These are phyloP conservation scores for Eulemur rufifrons DNA, from an alignment of 2,113 vertebrate species.

Conservation along the genomic window DNA sequence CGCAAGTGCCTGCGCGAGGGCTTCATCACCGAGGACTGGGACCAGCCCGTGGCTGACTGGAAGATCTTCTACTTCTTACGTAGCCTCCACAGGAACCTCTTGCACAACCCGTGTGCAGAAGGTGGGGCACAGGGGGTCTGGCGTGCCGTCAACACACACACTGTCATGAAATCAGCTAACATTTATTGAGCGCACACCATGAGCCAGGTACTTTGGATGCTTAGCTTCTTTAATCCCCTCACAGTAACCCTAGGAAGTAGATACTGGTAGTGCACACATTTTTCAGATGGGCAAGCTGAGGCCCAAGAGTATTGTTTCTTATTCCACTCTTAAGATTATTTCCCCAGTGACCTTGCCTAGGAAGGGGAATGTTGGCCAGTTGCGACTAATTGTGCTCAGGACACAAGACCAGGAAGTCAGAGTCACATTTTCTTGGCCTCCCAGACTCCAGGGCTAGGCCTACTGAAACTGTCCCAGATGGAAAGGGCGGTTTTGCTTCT, in stretches of 20 bases:
- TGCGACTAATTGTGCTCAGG: neutral
- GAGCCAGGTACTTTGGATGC: neutral
- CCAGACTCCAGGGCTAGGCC: neutral
- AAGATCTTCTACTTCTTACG: slow-evolving; percentile 82
- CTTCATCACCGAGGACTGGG: slow-evolving; percentile 46
- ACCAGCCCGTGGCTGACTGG: slow-evolving; percentile 81
- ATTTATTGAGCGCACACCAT: neutral
- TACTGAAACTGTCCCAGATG: neutral
- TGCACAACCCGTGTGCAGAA: slow-evolving; percentile 84
- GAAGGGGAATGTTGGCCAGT: neutral
- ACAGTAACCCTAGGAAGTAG: neutral
- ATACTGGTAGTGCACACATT: neutral
- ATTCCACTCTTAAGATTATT: neutral
- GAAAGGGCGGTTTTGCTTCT: neutral
- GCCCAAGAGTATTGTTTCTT: neutral
- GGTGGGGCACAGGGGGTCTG: slow-evolving; percentile 67
- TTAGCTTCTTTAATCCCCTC: neutral
- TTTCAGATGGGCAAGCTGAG: neutral
- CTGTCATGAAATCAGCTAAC: neutral
- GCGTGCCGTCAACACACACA: fast-evolving
- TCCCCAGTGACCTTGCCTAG: neutral
- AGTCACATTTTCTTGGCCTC: neutral
- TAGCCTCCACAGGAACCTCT: slow-evolving; percentile 80
- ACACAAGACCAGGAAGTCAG: neutral
- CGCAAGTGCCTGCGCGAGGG: slow-evolving; percentile 84